Conservation (phyloP, 2,888 invertebrate genomes). For the Sminthurinus aureus region DNA sequence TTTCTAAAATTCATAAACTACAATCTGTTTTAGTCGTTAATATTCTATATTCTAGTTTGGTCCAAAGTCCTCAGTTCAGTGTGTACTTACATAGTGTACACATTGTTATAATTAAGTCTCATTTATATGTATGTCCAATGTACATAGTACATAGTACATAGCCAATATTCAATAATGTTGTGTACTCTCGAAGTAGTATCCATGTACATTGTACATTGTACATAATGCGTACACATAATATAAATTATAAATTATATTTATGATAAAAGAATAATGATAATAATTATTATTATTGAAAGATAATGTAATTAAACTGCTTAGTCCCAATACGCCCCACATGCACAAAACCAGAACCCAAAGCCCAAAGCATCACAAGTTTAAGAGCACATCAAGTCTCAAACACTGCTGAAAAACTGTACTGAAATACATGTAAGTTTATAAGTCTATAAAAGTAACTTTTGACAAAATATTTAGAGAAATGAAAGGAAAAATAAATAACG, state of each 20-base stretch:
- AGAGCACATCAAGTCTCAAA: too few species aligned
- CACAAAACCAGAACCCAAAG: background rate
- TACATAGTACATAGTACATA: background rate
- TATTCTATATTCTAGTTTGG: background rate
- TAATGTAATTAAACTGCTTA: too few species aligned
- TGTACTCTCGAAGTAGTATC: background rate
- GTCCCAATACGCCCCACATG: background rate
- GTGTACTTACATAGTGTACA: background rate
- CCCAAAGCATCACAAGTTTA: background rate
- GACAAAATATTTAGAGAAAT: too few species aligned
- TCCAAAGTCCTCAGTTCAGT: background rate
- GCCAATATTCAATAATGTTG: too few species aligned
- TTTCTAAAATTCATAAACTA: too few species aligned
- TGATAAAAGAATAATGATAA: background rate
- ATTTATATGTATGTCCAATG: background rate
- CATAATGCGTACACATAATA: background rate
- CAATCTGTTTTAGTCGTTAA: too few species aligned
- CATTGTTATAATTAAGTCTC: too few species aligned
- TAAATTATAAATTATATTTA: background rate
- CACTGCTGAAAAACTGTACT: too few species aligned
- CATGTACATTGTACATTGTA: background rate
- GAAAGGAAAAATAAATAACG: too few species aligned
- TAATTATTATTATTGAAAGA: too few species aligned
- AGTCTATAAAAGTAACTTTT: too few species aligned
- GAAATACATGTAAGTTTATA: too few species aligned